Base-by-base conservation (phyloP, 2,113 vertebrate species). In the Lepus timidus region DNA sequence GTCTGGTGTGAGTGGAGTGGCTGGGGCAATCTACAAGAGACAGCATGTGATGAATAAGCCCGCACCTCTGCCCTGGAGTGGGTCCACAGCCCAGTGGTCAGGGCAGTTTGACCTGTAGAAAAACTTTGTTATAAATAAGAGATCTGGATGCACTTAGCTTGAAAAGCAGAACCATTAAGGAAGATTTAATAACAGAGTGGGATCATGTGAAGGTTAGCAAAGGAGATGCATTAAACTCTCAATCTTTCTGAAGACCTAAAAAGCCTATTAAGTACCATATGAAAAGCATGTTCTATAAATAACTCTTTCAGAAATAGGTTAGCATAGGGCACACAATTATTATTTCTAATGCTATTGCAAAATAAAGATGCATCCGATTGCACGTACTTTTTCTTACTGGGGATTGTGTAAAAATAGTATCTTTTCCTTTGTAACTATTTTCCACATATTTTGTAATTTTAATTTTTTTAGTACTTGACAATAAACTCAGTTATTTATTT, bases 121-220 rank as follows among this genome's bases (percentile, higher is more conserved):
- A 91, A 58, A 67, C 87, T 13, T 74, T 68, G 92, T 74, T 74
- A 58, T 27, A 36, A 27, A 82, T 52, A 25, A 91, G 88, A 9
- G 4, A 68, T 81, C 10, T 90, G 20, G n/a, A 88, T 92, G 81
- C 82, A 90, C 82, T 97, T 95, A 94, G n/a, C 67, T 79, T 78
- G 55, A 64, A 90, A 91, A 95, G 64, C 52, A 94, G 65, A 86
- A 58, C 80, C 80, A 94, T 94, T 96, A 95, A 58, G 23, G 64
- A 88, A 93, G 93, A 96, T 94, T 97, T 97, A 94, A 86, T 94
- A 93, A 79, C 75, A 92, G 10, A 81, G 11, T 81, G 87, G 81
- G 90, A 95, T 84, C 75, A 87, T 61, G 58, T 80, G 85, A 94
- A 94, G 52, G 71, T 94, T 91, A 90, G 65, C 9, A 95, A 91